These are phyloP conservation scores for Pungitius pungitius DNA, from an alignment of 2,113 vertebrate genomes.

Conservation along the genomic window DNA sequence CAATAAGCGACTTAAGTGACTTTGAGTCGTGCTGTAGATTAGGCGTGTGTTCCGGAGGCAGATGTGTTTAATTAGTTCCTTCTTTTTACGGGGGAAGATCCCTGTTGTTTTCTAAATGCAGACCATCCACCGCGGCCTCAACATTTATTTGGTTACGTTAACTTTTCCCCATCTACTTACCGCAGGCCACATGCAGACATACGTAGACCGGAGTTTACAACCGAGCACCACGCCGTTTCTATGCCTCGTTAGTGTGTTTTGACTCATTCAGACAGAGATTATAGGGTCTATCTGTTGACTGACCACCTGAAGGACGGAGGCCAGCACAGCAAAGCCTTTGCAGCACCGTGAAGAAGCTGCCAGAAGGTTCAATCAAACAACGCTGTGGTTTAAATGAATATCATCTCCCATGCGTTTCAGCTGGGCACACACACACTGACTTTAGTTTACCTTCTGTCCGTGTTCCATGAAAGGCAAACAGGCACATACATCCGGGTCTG, in stretches of 20 bases:
- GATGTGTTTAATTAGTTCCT: conserved; percentile 45
- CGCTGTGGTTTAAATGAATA: background rate
- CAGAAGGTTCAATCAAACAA: conserved; percentile 3
- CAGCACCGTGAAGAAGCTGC: conserved; percentile 12
- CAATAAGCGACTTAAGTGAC: conserved; percentile 20
- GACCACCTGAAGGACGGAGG: conserved; percentile 28
- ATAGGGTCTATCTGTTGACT: conserved; percentile 37
- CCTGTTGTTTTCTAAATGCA: conserved; percentile 59
- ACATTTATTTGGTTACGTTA: conserved; percentile 54
- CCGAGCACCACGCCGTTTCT: conserved; percentile 47
- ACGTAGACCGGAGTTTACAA: conserved; percentile 38
- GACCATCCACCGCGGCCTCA: conserved; percentile 33
- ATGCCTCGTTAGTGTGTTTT: conserved; percentile 55
- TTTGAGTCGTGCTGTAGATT: conserved; percentile 3
- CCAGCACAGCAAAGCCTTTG: background rate
- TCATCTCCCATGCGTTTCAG: conserved; percentile 1
- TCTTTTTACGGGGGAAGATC: conserved; percentile 48
- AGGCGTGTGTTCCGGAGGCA: background rate
- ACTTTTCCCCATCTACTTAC: conserved; percentile 30
- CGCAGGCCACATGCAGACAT: conserved; percentile 48
- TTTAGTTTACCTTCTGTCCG: conserved; percentile 7
- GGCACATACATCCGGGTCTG: conserved; percentile 3
- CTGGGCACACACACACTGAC: background rate
- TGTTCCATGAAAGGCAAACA: conserved; percentile 20
- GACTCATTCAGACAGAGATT: conserved; percentile 59